Conservation (phyloP, 2,113 vertebrate species). For the Colinus virginianus region DNA sequence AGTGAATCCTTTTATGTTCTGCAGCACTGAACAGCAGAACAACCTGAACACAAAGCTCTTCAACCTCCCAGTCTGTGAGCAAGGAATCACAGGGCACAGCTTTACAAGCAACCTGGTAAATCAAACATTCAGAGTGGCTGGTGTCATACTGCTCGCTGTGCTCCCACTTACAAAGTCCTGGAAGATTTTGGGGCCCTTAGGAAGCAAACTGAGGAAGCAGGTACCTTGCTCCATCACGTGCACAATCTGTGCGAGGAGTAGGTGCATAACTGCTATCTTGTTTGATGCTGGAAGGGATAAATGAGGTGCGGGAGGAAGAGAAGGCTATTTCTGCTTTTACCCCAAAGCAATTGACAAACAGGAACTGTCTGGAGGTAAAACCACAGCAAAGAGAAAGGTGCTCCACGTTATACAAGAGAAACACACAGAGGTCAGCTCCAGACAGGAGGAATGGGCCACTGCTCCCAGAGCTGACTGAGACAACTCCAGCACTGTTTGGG, state of each 20-base stretch:
- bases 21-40: not conserved
- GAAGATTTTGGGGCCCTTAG: not conserved
- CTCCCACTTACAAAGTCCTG: not conserved
- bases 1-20: not conserved
- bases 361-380: not conserved
- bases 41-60: not conserved
- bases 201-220: not conserved
- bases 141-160: not conserved
- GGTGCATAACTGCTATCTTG: not conserved
- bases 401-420: rapidly evolving
- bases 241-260: not conserved
- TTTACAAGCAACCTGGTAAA: not conserved
- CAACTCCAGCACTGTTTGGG: not conserved
- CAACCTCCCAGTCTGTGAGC: not conserved
- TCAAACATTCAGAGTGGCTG: not conserved
- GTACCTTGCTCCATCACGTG: not conserved
- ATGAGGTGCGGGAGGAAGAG: not conserved
- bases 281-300: not conserved
- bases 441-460: not conserved
- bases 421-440: not conserved
- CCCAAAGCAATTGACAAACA: not conserved
- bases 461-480: not conserved
- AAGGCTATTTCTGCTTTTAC: not conserved
- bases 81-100: not conserved
- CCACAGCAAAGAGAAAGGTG: not conserved